Base-by-base conservation (phyloP, 2,797 vertebrate species). In the Crocidura indochinensis region DNA sequence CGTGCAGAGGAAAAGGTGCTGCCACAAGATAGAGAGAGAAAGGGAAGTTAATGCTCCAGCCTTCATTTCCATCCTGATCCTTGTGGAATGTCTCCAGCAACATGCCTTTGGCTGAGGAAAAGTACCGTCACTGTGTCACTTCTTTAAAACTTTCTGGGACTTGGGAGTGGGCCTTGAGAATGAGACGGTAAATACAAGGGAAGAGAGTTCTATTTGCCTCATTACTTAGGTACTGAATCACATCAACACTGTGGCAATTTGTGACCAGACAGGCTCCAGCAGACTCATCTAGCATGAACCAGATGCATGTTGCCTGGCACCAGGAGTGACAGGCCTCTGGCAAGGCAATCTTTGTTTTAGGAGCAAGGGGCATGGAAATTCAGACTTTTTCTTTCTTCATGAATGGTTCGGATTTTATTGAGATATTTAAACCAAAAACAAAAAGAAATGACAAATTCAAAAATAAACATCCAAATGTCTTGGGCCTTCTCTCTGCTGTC, bases 231-330 rank as follows among this genome's bases (percentile, higher is more conserved):
- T 65, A 10, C 38, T 80, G 64, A 91, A 75, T 90, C 65, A 76
- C 53, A 47, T 22, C 74, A 75, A 51, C 49, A 67, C n/a, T 49
- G 68, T 67, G 81, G 65, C 10, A 53, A 64, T 19, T 17, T 47
- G 75, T 73, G 73, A 73, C 65, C 82, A 75, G 80, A 91, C 91
- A 91, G 92, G 84, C 73, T 78, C 67, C 10, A 1, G 53, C 82
- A 72, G 76, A 90, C 22, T 31, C 65, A 68, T 38, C 91, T 71
- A 51, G 73, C 47, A 65, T 5, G 38, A 88, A 72, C 79, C 87
- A 91, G 84, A 47, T 78, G 73, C 69, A 68, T 53, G 75, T 29
- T 79, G 77, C 56, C 19, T 26, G 56, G 75, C 82, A 89, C 84
- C 92, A 91, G 78, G 84, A 91, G 38, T 22, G 75, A 60, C 82